Evolutionary conservation across 2,797 vertebrate species (phyloP).

Genomic region (Tokudaia muenninki): DNA sequence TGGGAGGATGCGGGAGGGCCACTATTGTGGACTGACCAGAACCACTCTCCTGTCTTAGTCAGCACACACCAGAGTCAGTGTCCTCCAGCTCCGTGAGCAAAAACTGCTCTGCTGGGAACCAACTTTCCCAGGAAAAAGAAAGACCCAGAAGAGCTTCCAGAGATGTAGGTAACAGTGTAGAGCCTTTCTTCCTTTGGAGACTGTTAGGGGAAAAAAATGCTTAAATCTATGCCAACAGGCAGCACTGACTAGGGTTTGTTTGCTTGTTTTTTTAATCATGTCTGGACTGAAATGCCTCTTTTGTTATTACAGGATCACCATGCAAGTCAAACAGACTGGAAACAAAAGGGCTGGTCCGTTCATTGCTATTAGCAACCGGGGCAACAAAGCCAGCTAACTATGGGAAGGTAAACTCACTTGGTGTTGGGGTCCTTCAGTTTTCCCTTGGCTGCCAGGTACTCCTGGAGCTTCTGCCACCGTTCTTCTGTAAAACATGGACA

Average conservation of each 20-base stretch:
- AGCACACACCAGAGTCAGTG: neutral
- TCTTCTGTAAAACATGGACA: slow-evolving; percentile 86
- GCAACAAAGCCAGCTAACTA: neutral
- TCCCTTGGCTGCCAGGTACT: slow-evolving; percentile 89
- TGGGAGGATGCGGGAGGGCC: neutral
- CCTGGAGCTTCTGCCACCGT: slow-evolving; percentile 88
- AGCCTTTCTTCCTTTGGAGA: neutral
- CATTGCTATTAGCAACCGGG: neutral
- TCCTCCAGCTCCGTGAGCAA: neutral
- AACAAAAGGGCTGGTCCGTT: neutral
- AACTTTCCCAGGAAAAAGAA: neutral
- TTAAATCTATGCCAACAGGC: slow-evolving; percentile 20
- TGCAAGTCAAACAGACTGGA: neutral
- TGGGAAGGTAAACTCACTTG: slow-evolving; percentile 88
- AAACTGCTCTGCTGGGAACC: neutral
- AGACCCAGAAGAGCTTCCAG: neutral
- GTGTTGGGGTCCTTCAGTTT: slow-evolving; percentile 86
- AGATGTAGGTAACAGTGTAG: neutral
- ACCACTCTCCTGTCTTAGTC: neutral
- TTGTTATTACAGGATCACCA: neutral
- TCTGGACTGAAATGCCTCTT: slow-evolving; percentile 8
- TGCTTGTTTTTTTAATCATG: neutral
- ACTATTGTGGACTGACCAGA: neutral
- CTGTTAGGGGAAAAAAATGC: neutral
- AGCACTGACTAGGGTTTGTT: neutral